Evolutionary conservation across 1,140 invertebrate species (phyloP), one percentile per base, ranked within the genome.

Genomic region (Drosophila parvula): DNA sequence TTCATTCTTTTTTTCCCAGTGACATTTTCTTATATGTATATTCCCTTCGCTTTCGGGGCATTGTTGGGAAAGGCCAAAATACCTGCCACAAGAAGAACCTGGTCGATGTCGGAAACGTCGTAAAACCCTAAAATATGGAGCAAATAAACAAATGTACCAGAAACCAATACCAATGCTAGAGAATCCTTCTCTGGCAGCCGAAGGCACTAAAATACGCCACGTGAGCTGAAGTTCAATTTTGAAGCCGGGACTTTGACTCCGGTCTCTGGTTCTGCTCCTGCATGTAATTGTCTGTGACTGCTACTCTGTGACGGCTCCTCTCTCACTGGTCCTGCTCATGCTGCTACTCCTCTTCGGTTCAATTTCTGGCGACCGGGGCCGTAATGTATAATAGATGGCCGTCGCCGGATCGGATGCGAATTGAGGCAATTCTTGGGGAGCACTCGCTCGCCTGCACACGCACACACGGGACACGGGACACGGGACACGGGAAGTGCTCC

Each of bases 131-230:
- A 89, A 89, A 89, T 89, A 89, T 89, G 81, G 64, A 84, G 84
- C 84, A 89, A 89, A 89, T 89, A 89, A 89, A 89, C 84, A 89
- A 89, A 89, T 89, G 88, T 84, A 79, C 74, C 67, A 73, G 77
- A 78, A 62, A 67, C 69, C 56, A 47, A 74, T 69, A 63, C 30
- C 71, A 64, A 60, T 67, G 47, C 63, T 27, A 28, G 27, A 11
- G 34, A 55, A 55, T 51, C 48, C 79, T 62, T 67, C 47, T 44
- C 53, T 51, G 51, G 53, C 64, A 71, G 58, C 45, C 69, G 60
- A 74, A 70, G 69, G 78, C 84, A 84, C 80, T 84, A 89, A 90
- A 90, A 90, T 84, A 73, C 65, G 74, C 81, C 84, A 89, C 84
- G 84, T 89, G 84, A 89, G 84, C 78, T 81, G 84, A 90, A 89